phyloP scores from a whole-genome alignment of 1,140 invertebrate genomes.

The Brachionus rubens region DNA sequence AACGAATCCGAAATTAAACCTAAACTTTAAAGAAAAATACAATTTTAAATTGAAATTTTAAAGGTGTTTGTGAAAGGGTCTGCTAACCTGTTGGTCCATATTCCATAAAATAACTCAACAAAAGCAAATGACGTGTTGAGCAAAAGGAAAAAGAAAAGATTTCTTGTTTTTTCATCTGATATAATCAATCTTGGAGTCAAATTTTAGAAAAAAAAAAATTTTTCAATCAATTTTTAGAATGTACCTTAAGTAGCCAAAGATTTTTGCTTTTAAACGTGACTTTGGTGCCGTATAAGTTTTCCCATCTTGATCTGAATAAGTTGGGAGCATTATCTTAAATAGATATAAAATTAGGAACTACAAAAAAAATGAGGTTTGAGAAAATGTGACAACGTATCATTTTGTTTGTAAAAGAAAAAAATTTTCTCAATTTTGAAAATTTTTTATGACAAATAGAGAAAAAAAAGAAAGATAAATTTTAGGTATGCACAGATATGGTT shows the following conservation, averaged over 20 bases:
- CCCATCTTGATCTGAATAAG: slow-evolving; percentile 30
- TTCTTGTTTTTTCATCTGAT: slow-evolving; percentile 34
- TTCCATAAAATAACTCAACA: slow-evolving; percentile 90
- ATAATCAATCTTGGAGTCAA: background rate
- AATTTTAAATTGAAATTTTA: background rate
- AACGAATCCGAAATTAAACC: slow-evolving; percentile 96
- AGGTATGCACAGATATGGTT: too few relatives aligned
- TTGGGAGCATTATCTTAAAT: slow-evolving; percentile 9
- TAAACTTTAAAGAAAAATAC: slow-evolving; percentile 57
- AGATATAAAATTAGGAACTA: background rate
- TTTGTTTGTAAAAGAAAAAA: background rate
- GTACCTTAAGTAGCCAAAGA: slow-evolving; percentile 1
- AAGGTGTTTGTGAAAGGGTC: background rate
- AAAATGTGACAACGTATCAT: slow-evolving; percentile 36
- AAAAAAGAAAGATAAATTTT: too few relatives aligned
- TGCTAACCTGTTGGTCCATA: slow-evolving; percentile 78
- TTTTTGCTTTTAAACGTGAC: background rate
- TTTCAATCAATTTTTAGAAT: background rate
- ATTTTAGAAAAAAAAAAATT: background rate
- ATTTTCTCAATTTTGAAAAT: background rate
- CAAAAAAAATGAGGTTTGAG: background rate
- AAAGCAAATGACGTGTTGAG: slow-evolving; percentile 67
- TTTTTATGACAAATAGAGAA: slow-evolving; percentile 12
- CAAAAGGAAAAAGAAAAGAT: slow-evolving; percentile 46
- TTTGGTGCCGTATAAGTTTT: background rate